Evolutionary conservation across 1,140 invertebrate species (phyloP).

Genomic region (Carcinoscorpius rotundicauda): DNA sequence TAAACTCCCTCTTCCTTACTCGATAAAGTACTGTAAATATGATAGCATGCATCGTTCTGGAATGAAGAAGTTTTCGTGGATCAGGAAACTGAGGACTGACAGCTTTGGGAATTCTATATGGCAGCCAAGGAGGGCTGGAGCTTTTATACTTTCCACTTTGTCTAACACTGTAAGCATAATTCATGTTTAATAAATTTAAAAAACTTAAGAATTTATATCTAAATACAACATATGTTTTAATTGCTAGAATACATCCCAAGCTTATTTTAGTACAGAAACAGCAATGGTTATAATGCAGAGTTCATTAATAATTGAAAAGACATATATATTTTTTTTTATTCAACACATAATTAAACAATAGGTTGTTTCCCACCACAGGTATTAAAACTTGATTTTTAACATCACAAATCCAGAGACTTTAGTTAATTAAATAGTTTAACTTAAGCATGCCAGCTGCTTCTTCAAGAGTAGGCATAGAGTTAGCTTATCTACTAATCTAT

Average conservation of each 20-base stretch:
- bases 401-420: neutral
- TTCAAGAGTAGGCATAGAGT: too few species aligned
- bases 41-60: slow-evolving; percentile 71
- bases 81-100: slow-evolving; percentile 54
- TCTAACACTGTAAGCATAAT: slow-evolving; percentile 23
- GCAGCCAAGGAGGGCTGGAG: slow-evolving; percentile 64
- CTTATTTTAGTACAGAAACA: too few species aligned
- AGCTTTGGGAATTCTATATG: slow-evolving; percentile 55
- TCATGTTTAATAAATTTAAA: slow-evolving; percentile 2
- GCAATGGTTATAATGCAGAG: too few species aligned
- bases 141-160: slow-evolving; percentile 46
- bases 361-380: too few species aligned
- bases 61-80: slow-evolving; percentile 51
- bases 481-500: too few species aligned
- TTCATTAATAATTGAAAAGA: too few species aligned
- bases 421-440: neutral
- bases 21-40: slow-evolving; percentile 72
- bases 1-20: slow-evolving; percentile 22
- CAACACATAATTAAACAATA: too few species aligned
- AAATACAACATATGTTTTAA: too few species aligned
- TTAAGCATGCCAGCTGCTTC: neutral
- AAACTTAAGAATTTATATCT: slow-evolving; percentile 1
- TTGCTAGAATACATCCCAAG: too few species aligned
- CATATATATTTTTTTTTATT: too few species aligned
- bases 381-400: too few species aligned